Base-by-base conservation (phyloP, 2,888 invertebrate species). In the Oscheius sp. region DNA sequence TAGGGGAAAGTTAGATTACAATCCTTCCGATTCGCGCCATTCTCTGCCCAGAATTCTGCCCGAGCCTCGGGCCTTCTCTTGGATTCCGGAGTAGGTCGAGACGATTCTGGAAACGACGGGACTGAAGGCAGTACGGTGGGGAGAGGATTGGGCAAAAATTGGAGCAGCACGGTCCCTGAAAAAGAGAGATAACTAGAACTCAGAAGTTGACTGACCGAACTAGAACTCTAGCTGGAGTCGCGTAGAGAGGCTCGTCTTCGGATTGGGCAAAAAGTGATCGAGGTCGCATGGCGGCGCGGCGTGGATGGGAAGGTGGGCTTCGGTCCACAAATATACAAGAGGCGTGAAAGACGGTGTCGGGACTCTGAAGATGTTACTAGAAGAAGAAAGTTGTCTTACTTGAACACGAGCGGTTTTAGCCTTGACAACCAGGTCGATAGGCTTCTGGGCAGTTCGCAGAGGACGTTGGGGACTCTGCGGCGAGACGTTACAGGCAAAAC, bases 331-430 rank as follows among this genome's bases (percentile, higher is more conserved):
- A 74, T 0, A 74, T 58, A 37, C 74, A 50, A 42, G 62, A 62
- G 32, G 74, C 74, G 37, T 74, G 74, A 51, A 74, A 74, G 29
- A 74, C 74, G 3, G 55, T 59, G 35, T 74, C 74, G 5, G 66
- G 58, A 59, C 66, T 74, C 74, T 74, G 66, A 5, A 60, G 32
- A 55, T 9, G 55, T 9, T 55, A 21, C 32, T 48, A 2, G 9
- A 29, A 7, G 9, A 33, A 42, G 7, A 42, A 7, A 42, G 3
- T 42, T 42, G 42, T 42, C 9, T 47, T 32, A 73, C 73, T 51
- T 73, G 51, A 37, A 68, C 74, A 42, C 66, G 66, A 11, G 66
- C 66, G 1, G 74, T 48, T 33, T 74, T 74, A 11, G 74, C 66
- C 50, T 58, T 53, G 1, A 65, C 74, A 5, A 68, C 55, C n/a